These are phyloP conservation scores for Plutella xylostella DNA, from an alignment of 2,888 invertebrate species.

Conservation along the genomic window DNA sequence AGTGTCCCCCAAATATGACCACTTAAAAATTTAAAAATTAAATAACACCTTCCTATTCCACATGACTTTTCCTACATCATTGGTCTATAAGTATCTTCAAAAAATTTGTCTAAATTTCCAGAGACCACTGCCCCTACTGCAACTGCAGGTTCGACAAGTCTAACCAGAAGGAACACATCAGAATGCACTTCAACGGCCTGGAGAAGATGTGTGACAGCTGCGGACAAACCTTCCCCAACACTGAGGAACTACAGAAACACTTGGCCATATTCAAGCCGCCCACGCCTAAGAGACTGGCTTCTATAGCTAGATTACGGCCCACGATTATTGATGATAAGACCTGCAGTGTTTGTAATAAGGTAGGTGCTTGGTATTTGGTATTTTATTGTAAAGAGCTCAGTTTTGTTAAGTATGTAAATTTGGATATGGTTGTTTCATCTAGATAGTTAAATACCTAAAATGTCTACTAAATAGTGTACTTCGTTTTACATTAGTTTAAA, in stretches of 20 bases:
- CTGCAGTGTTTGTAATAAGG: not conserved
- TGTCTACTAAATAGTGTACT: no score
- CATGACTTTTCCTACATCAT: no score
- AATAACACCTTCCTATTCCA: not conserved
- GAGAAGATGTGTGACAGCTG: slow-evolving; percentile 1
- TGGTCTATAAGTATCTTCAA: no score
- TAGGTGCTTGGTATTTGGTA: no score
- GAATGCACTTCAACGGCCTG: not conserved
- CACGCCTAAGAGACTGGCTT: not conserved
- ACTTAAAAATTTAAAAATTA: no score
- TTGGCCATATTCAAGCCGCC: not conserved
- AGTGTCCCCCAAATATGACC: no score
- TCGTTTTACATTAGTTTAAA: no score
- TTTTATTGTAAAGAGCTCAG: no score
- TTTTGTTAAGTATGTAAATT: no score
- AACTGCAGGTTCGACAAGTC: not conserved
- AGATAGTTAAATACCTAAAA: no score
- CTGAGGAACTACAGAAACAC: not conserved
- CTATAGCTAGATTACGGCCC: not conserved
- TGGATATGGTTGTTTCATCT: no score
- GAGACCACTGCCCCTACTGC: slow-evolving; percentile 2
- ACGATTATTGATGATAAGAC: not conserved
- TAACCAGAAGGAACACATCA: not conserved
- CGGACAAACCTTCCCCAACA: not conserved
- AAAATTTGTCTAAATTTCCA: not conserved